Conservation (phyloP, 2,888 invertebrate genomes). For the Sesamia inferens region DNA sequence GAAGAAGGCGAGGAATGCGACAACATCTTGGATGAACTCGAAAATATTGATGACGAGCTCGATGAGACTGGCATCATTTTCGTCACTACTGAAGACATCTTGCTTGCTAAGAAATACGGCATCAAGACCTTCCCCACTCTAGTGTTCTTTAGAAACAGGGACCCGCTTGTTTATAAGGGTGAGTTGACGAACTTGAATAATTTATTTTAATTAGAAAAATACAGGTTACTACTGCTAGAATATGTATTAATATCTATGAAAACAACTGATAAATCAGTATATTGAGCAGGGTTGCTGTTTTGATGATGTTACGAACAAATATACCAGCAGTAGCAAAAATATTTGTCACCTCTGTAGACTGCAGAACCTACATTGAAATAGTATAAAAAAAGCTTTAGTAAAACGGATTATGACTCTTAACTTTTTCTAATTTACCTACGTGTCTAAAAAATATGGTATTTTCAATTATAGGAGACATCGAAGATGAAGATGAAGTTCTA, state of each 20-base stretch:
- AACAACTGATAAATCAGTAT: neutral
- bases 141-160: constrained; percentile 97
- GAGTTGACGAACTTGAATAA: constrained; percentile 30
- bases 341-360: neutral
- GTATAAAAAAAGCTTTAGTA: no score
- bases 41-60: constrained; percentile 97
- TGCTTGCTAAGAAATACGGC: constrained; percentile 95
- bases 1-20: constrained; percentile 97
- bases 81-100: constrained; percentile 96
- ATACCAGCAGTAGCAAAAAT: neutral
- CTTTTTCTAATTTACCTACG: neutral
- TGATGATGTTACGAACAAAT: neutral
- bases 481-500: constrained; percentile 97
- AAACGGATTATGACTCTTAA: neutral
- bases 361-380: neutral
- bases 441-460: neutral
- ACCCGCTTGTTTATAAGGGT: constrained; percentile 95
- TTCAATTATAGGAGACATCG: constrained; percentile 92
- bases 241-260: neutral
- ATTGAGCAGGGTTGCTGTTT: neutral
- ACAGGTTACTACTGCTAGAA: neutral
- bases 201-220: neutral
- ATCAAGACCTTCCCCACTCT: constrained; percentile 96
- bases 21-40: constrained; percentile 95
- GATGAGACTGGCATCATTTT: constrained; percentile 98